Conservation (phyloP, 1,140 invertebrate genomes). For the Leguminivora glycinivorella region DNA sequence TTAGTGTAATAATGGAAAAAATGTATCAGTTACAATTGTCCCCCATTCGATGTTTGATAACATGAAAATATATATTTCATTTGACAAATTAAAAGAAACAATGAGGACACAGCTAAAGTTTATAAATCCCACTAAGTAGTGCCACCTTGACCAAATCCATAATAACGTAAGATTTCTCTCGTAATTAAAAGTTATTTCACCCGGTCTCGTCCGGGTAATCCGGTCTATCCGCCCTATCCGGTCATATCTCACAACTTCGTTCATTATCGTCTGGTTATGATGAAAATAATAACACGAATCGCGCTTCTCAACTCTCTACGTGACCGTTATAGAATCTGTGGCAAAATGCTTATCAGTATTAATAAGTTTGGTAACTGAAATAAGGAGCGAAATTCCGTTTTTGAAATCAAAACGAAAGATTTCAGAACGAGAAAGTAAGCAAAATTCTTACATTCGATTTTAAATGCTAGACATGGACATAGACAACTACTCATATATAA, state of each 20-base stretch:
- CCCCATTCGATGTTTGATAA: too few species aligned
- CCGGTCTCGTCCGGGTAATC: constrained; percentile 16
- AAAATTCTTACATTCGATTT: too few species aligned
- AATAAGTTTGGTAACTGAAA: background rate
- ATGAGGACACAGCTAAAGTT: background rate
- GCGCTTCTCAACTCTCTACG: constrained; percentile 18
- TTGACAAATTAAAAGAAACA: too few species aligned
- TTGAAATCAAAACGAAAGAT: too few species aligned
- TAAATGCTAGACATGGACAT: too few species aligned
- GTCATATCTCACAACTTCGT: constrained; percentile 26
- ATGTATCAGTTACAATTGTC: too few species aligned
- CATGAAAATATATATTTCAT: too few species aligned
- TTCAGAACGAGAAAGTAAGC: too few species aligned
- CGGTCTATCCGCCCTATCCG: background rate
- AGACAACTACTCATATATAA: too few species aligned
- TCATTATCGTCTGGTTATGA: constrained; percentile 18
- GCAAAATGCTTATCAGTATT: background rate
- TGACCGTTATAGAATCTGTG: constrained; percentile 7
- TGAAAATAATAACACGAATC: constrained; percentile 21
- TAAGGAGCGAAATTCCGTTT: too few species aligned
- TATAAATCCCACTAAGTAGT: background rate
- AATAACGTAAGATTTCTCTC: constrained; percentile 22
- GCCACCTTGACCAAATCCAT: background rate
- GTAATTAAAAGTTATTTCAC: constrained; percentile 28
- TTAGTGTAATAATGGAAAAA: too few species aligned